Evolutionary conservation across 2,888 invertebrate species (phyloP), one percentile per base, ranked within the genome.

Genomic region (Sesia bembeciformis): DNA sequence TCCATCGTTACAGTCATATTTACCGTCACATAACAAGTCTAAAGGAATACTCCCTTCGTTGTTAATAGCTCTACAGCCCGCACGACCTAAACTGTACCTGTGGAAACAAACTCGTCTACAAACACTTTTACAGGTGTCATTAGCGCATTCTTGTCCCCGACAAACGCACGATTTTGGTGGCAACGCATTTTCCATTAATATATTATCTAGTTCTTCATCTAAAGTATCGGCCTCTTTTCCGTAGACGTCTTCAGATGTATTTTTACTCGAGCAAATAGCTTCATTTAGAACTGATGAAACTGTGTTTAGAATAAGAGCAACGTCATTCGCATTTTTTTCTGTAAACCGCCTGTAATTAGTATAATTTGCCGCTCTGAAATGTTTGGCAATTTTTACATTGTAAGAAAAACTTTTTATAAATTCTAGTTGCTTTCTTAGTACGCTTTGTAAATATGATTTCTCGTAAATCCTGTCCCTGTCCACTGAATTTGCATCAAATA

Each of bases 1-100:
- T 64, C 82, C 78, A 62, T 86, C 84, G 53, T 65, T 72, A 60
- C 88, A 88, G 57, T 88, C 88, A 8, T 76, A 58, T 76, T 84
- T 86, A 0, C 88, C 87, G 57, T 88, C 85, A 59, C 88, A 87
- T 46, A 87, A 51, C 2, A 63, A 58, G 60, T 78, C 70, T 7
- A 87, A 52, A 3, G 75, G 53, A 4, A 87, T 64, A 51, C 65
- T 66, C 7, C 60, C 61, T 1, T 63, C 61, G 0, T 66, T 68
- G 41, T 65, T 67, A 4, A 77, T 56, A 4, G 82, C 70, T 52
- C 68, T 60, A 59, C 88, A 88, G n/a, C 58, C 58, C 74, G 74
- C 82, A 43, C 67, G 68, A 8, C 61, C 60, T 53, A 88, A 66
- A 58, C 60, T 71, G 57, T 73, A 66, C 57, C 68, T 76, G 56